A percentile compares a stretch with the other conserved stretches of the same genome.
Evolutionary conservation across 2,797 vertebrate genomes (phyloP).

Genomic region (Mormyrus hasselquistii): DNA sequence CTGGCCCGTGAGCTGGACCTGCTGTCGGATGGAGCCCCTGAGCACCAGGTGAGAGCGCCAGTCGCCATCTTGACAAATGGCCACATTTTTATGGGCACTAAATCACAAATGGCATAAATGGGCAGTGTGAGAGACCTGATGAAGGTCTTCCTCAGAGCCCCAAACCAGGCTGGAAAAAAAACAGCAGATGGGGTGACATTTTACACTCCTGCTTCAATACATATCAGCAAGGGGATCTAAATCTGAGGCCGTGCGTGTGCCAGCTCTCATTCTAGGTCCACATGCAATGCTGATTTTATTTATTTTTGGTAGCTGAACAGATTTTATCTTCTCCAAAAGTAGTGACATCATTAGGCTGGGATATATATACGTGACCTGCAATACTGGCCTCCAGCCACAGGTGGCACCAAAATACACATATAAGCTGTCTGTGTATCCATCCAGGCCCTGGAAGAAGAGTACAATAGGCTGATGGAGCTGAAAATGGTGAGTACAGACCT

Average conservation of each 20-base stretch:
- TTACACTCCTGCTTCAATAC: not conserved
- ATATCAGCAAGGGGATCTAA: not conserved
- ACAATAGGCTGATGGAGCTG: constrained; percentile 74
- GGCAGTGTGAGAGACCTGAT: not conserved
- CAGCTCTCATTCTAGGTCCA: not conserved
- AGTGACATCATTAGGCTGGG: not conserved
- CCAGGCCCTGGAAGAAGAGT: constrained; percentile 74
- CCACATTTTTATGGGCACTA: not conserved
- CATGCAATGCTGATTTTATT: not conserved
- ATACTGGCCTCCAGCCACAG: not conserved
- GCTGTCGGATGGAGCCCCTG: constrained; percentile 59
- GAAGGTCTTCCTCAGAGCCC: not conserved
- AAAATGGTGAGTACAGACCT: constrained; percentile 64
- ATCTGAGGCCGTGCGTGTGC: not conserved
- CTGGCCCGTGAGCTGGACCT: constrained; percentile 71
- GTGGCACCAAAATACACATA: not conserved
- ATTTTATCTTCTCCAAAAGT: not conserved
- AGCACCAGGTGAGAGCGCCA: constrained; percentile 64
- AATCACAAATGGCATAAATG: not conserved
- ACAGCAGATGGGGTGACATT: not conserved
- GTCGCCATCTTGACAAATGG: not conserved
- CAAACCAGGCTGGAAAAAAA: not conserved
- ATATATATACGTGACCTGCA: not conserved
- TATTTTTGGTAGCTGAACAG: not conserved
- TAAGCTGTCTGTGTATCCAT: not conserved